Conservation (phyloP, 2,888 invertebrate species). For the Melanargia galathea region DNA sequence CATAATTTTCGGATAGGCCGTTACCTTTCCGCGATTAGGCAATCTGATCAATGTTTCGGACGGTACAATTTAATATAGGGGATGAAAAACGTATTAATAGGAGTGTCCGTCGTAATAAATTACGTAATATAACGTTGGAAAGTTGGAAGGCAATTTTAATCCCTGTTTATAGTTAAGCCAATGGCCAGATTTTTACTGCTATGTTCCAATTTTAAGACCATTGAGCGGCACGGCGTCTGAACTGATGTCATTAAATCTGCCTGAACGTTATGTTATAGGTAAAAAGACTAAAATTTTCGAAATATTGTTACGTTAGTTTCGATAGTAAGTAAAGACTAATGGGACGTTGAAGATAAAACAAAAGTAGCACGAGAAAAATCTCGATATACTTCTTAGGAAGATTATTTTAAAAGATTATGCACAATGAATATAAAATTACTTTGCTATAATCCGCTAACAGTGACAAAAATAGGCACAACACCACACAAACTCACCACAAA, state of each 20-base stretch:
- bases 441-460: too few relatives aligned
- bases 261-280: neutral
- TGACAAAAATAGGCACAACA: too few relatives aligned
- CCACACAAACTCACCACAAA: too few relatives aligned
- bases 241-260: neutral
- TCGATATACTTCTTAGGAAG: too few relatives aligned
- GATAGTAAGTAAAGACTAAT: too few relatives aligned
- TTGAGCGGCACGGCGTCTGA: neutral
- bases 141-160: conserved; percentile 16
- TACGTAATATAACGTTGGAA: conserved; percentile 10
- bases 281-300: neutral
- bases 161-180: neutral
- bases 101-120: conserved; percentile 17
- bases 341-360: neutral
- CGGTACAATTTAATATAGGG: conserved; percentile 20
- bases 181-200: neutral
- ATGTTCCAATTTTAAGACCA: conserved; percentile 2
- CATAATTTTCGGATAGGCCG: conserved; percentile 55
- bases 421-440: too few relatives aligned
- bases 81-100: conserved; percentile 15
- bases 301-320: too few relatives aligned
- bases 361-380: neutral
- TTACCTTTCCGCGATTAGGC: conserved; percentile 43
- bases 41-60: conserved; percentile 33
- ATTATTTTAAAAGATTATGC: too few relatives aligned